Conservation (phyloP, 2,797 vertebrate species). For the Lepus townsendii region DNA sequence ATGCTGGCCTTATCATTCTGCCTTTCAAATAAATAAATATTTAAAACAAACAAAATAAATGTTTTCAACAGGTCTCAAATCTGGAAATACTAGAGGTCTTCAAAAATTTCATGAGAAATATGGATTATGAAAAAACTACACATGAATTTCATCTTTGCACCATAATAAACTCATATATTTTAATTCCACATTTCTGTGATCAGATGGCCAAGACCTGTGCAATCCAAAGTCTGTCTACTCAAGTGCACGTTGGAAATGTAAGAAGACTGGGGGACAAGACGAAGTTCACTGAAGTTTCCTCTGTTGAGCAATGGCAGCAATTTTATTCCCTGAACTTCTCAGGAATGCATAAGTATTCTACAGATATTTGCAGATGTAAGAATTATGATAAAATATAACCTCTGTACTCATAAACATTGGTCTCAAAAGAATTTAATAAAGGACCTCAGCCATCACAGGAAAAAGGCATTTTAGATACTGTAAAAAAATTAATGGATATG, state of each 20-base stretch:
- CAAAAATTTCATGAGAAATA: too few species aligned
- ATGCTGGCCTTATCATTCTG: too few species aligned
- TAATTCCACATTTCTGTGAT: too few species aligned
- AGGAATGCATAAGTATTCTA: background rate
- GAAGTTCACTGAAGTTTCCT: background rate
- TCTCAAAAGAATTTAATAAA: conserved; percentile 21
- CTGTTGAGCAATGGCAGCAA: background rate
- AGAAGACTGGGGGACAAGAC: background rate
- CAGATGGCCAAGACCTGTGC: background rate
- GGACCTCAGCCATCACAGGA: background rate
- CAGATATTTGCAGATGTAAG: background rate
- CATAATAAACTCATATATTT: too few species aligned
- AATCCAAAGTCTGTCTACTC: background rate
- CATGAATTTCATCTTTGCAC: too few species aligned
- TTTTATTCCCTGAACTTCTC: background rate
- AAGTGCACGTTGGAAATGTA: background rate
- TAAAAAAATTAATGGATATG: background rate
- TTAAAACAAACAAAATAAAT: too few species aligned
- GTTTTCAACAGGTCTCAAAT: background rate
- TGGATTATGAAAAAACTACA: too few species aligned
- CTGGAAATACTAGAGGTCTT: background rate
- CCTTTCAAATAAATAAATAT: too few species aligned
- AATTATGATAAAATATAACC: background rate
- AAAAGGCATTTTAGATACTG: background rate
- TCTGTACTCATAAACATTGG: background rate